Base-by-base conservation (phyloP, 2,888 invertebrate species). In the Thelaira solivaga region DNA sequence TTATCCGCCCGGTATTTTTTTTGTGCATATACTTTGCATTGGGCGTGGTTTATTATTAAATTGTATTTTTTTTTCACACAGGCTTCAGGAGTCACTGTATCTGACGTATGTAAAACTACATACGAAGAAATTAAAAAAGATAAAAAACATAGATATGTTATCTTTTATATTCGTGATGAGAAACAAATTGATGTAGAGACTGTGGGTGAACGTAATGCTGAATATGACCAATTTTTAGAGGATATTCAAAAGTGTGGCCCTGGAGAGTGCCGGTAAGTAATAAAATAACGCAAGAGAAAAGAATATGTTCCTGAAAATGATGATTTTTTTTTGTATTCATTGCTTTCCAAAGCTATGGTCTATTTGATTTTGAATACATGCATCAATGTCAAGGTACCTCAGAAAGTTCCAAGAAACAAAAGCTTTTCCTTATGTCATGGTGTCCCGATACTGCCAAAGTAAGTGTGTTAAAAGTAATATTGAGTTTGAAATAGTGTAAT, bases 121-220 rank as follows among this genome's bases (percentile, higher is more conserved):
- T 98, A 97, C 90, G 97, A 97, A 90, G 97, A 97, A 91, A 97
- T 98, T 85, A 98, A 98, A 91, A 97, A 98, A 91, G 96, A 97
- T 89, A 98, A 98, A 92, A 97, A 97, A 88, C 96, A 97, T 91
- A 95, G 97, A 89, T 98, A 97, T 90, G 97, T 98, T 83, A 96
- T 98, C 88, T 98, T 96, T 91, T 96, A 94, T 91, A 96, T 98
- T 90, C 94, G 96, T 85, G 97, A 97, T 89, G 97, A 98, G 89
- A 96, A 95, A 91, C 96, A 96, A 90, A 98, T 98, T 88, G 96
- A 96, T 89, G 97, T 97, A 71, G 97, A 97, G 91, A 94, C 94
- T 64, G 95, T 97, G 86, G 97, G 96, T 87, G 93, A 93, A 82
- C 93, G 97, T 83, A 95, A 96, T 88, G 95, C 96, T 68, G 94